Base-by-base conservation (phyloP, 2,113 vertebrate species). In the Pelmatolapia mariae region DNA sequence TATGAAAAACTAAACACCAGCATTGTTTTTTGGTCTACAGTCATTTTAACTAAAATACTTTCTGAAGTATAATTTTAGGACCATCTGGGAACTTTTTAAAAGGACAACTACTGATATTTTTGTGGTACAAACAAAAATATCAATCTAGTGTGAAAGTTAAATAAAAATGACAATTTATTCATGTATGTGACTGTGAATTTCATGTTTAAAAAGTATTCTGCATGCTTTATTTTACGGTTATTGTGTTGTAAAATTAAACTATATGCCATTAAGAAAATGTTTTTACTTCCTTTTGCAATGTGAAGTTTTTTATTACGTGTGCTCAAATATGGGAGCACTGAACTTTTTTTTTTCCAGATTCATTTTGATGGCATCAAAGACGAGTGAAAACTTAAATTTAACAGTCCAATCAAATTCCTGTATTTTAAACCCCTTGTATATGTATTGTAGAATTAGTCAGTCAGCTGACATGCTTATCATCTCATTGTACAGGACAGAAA, bases 371-470 rank as follows among this genome's bases (percentile, higher is more conserved):
- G 12, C 8, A 5, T 59, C 56, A 59, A 31, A 31, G 1, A 59
- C 0, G 8, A 59, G 15, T 59, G 56, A 59, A 59, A 59, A 59
- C 4, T 0, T 5, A 40, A 57, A 29, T 57, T 9, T 59, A 59
- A 59, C 24, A 59, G 26, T 59, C 7, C 56, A 29, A 5, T 59
- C 13, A 59, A 0, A 59, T 59, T 16, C 26, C 56, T 59, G 26
- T 9, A 59, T 59, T 59, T 59, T 59, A 29, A 59, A 9, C 24
- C 7, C 29, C 56, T 29, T 29, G 56, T 29, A 57, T 57, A 16
- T 57, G 56, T 9, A 36, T 38, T 38, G 36, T 59, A 59, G 3
- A 59, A 59, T 29, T 59, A 29, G 8, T 59, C 24, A 59, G 56
- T 5, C 56, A 0, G 13, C 56, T 59, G 56, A 59, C 0, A 29